phyloP scores from a whole-genome alignment of 2,888 invertebrate species.

The Agonum fuliginosum region DNA sequence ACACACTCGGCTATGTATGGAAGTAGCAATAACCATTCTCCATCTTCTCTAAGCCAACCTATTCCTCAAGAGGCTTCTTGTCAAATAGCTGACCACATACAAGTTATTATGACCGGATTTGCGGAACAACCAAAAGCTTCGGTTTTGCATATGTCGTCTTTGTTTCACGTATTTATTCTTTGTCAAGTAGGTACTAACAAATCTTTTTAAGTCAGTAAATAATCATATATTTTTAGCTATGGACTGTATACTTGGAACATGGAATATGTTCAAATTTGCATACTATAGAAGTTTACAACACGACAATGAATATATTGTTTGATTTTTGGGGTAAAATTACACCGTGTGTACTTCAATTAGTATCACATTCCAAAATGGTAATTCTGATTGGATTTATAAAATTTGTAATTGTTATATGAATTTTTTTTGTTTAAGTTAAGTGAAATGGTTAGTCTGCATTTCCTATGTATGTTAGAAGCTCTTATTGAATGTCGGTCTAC shows the following conservation, averaged over 20 bases:
- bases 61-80: slow-evolving; percentile 97
- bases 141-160: slow-evolving; percentile 94
- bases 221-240: slow-evolving; percentile 77
- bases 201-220: slow-evolving; percentile 31
- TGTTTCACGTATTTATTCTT: slow-evolving; percentile 97
- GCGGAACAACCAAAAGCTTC: slow-evolving; percentile 96
- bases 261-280: slow-evolving; percentile 81
- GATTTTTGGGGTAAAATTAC: slow-evolving; percentile 99
- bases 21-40: slow-evolving; percentile 68
- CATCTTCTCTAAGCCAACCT: slow-evolving; percentile 81
- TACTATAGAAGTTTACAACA: slow-evolving; percentile 82
- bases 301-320: slow-evolving; percentile 88
- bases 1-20: slow-evolving; percentile 86
- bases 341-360: slow-evolving; percentile 93
- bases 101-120: slow-evolving; percentile 97
- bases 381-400: slow-evolving; percentile 68
- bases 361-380: slow-evolving; percentile 93
- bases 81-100: slow-evolving; percentile 97
- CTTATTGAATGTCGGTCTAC: slow-evolving; percentile 96
- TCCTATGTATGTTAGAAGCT: slow-evolving; percentile 95
- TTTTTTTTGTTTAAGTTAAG: slow-evolving; percentile 80
- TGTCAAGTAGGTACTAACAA: slow-evolving; percentile 82
- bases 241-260: slow-evolving; percentile 98
- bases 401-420: slow-evolving; percentile 31
- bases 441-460: slow-evolving; percentile 98